These are phyloP conservation scores for Diaperis boleti DNA, from an alignment of 2,888 invertebrate species.

Conservation along the genomic window DNA sequence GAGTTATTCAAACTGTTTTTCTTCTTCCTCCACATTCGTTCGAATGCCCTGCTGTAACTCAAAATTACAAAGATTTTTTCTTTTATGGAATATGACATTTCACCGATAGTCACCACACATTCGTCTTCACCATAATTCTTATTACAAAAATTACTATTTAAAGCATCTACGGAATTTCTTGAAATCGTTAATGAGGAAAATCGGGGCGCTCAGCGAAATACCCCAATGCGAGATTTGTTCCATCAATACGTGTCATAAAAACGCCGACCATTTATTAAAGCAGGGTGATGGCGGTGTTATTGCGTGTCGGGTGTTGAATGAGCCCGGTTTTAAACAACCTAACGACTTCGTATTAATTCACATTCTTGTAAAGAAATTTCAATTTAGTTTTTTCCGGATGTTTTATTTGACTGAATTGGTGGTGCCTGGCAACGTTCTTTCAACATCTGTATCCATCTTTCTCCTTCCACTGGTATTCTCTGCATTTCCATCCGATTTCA, in stretches of 20 bases:
- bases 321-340: slow-evolving; percentile 44
- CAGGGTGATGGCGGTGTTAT: slow-evolving; percentile 15
- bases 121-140: too few species aligned
- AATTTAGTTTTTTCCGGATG: slow-evolving; percentile 53
- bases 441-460: slow-evolving; percentile 44
- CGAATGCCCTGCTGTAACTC: too few species aligned
- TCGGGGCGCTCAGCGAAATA: background rate
- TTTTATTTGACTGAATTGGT: slow-evolving; percentile 48
- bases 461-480: slow-evolving; percentile 31
- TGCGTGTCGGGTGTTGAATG: slow-evolving; percentile 33
- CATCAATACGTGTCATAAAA: slow-evolving; percentile 33
- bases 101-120: too few species aligned
- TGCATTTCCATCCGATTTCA: slow-evolving; percentile 54
- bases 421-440: slow-evolving; percentile 48
- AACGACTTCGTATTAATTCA: slow-evolving; percentile 51
- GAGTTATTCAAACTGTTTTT: too few species aligned
- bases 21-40: too few species aligned
- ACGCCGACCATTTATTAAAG: slow-evolving; percentile 26
- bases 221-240: background rate
- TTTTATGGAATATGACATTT: too few species aligned
- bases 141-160: too few species aligned
- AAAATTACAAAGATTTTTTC: too few species aligned
- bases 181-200: too few species aligned
- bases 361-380: slow-evolving; percentile 54
- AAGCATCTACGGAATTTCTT: too few species aligned